A percentile compares a stretch with the other conserved stretches of the same genome.
phyloP scores from a whole-genome alignment of 2,888 invertebrate genomes.

The Cryptocheilus praepositus region DNA sequence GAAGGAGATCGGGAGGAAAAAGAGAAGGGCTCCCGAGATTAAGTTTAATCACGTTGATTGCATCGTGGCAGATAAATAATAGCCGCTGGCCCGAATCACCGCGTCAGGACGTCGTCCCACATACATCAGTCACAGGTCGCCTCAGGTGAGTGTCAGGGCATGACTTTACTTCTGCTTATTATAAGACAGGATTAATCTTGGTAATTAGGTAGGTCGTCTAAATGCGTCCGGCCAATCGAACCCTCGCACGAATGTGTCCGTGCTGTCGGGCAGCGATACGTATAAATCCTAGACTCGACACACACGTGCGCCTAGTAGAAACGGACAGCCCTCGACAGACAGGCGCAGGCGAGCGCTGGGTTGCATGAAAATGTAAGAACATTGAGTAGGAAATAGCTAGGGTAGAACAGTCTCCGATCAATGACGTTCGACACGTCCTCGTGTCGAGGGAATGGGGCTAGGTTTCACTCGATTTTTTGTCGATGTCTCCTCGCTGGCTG shows the following conservation, averaged over 20 bases:
- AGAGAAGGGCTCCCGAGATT: slow-evolving; percentile 19
- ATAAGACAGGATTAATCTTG: slow-evolving; percentile 42
- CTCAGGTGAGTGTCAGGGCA: slow-evolving; percentile 54
- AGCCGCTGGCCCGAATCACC: slow-evolving; percentile 42
- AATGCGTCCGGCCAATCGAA: slow-evolving; percentile 33
- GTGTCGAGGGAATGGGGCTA: too few species aligned
- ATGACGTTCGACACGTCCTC: too few species aligned
- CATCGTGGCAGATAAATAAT: slow-evolving; percentile 48
- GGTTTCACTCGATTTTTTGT: background rate
- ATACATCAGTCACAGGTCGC: slow-evolving; percentile 65
- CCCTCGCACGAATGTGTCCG: slow-evolving; percentile 1
- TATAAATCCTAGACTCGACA: background rate
- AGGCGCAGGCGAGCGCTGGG: too few species aligned
- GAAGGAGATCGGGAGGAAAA: slow-evolving; percentile 4
- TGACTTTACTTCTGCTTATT: slow-evolving; percentile 38
- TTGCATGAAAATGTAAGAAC: background rate
- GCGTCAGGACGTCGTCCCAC: slow-evolving; percentile 68
- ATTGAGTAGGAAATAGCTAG: background rate
- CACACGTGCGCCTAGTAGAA: background rate
- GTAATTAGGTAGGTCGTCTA: slow-evolving; percentile 57
- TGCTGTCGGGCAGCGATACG: too few species aligned
- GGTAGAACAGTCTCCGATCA: too few species aligned
- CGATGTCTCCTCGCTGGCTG: background rate
- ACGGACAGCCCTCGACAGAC: background rate
- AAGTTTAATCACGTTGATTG: slow-evolving; percentile 50